Percentiles rank a stretch among this genome's conserved stretches.
Conservation (phyloP, 2,113 vertebrate species). For the Bufo bufo region DNA sequence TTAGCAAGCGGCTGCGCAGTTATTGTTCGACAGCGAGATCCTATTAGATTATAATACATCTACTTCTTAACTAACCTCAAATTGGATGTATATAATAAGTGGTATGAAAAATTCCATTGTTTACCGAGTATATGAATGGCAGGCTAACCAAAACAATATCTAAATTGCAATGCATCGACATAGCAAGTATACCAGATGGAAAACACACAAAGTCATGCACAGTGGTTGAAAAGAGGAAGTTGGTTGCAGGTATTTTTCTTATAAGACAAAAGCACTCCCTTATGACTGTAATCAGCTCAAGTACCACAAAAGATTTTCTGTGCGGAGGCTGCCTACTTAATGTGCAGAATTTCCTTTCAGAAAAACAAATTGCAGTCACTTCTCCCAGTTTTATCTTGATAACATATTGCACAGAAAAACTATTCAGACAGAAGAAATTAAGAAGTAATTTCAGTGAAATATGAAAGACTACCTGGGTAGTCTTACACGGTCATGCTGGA, state of each 20-base stretch:
- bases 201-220: neutral
- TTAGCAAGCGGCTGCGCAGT: neutral
- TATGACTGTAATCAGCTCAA: constrained; percentile 10
- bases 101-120: neutral
- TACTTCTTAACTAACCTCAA: too few relatives aligned
- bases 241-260: neutral
- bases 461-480: neutral
- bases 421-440: neutral
- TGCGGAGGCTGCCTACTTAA: neutral
- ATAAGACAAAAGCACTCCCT: neutral
- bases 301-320: neutral
- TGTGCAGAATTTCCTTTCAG: neutral
- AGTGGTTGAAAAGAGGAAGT: neutral
- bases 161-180: neutral
- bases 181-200: neutral
- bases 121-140: neutral
- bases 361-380: constrained; percentile 1
- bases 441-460: neutral
- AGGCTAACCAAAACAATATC: neutral
- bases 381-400: constrained; percentile 49
- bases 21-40: neutral
- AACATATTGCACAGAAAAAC: neutral
- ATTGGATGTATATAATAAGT: too few relatives aligned
- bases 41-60: neutral
- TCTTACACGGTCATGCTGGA: neutral